A percentile compares a stretch with the other conserved stretches of the same genome.
These are phyloP conservation scores for Lamellibrachia luymesi DNA, from an alignment of 1,140 invertebrate genomes.

Conservation along the genomic window DNA sequence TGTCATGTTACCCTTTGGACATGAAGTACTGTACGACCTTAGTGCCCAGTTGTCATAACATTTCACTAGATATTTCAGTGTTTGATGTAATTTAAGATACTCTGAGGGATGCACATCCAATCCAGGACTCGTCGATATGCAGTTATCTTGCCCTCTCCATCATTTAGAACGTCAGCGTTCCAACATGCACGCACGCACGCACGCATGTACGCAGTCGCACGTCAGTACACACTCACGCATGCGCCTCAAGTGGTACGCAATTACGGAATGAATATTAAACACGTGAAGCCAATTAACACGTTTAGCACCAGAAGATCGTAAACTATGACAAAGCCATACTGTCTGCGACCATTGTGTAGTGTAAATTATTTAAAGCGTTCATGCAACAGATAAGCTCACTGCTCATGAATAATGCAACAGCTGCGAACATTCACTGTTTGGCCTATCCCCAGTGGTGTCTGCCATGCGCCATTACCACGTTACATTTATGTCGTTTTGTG, in stretches of 20 bases:
- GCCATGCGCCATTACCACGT: background rate
- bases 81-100: background rate
- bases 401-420: background rate
- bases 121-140: background rate
- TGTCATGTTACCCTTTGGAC: background rate
- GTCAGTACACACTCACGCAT: too few species aligned
- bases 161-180: background rate
- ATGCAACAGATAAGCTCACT: background rate
- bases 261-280: background rate
- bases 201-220: too few species aligned
- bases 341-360: background rate
- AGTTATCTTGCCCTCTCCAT: background rate
- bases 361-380: background rate
- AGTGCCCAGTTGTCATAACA: background rate
- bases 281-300: background rate
- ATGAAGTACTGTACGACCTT: background rate
- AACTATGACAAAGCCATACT: background rate
- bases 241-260: background rate
- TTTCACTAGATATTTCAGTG: background rate
- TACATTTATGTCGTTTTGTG: background rate
- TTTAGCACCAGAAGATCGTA: background rate
- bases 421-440: background rate
- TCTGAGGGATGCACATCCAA: background rate
- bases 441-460: background rate
- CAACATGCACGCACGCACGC: background rate